Evolutionary conservation across 2,113 vertebrate species (phyloP).

Genomic region (Glaucidium brasilianum): DNA sequence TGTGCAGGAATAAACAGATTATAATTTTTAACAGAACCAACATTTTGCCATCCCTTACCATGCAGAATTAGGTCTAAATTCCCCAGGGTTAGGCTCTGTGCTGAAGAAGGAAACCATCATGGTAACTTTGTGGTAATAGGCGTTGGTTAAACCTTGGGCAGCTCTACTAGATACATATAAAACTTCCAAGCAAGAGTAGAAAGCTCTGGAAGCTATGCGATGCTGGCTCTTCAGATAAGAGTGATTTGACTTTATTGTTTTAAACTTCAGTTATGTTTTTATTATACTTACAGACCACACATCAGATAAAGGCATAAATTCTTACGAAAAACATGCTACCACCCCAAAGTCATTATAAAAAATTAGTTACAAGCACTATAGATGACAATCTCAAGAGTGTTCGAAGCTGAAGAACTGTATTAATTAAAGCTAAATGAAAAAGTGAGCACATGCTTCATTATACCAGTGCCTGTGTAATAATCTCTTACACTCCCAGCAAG

Average conservation of each 20-base stretch:
- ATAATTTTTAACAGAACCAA: neutral
- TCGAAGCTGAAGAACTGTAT: neutral
- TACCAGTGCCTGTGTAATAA: neutral
- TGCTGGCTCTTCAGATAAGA: neutral
- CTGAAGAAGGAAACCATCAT: neutral
- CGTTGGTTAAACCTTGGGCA: neutral
- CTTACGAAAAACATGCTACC: neutral
- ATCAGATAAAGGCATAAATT: neutral
- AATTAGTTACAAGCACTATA: neutral
- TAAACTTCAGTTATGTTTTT: neutral
- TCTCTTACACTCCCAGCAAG: neutral
- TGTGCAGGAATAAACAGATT: neutral
- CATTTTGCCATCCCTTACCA: neutral
- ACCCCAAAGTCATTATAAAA: neutral
- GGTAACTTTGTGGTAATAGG: neutral
- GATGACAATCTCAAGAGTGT: neutral
- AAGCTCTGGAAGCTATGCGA: neutral
- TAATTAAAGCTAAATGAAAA: neutral
- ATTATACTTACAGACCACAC: neutral
- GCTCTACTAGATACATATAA: neutral
- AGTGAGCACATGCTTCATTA: neutral
- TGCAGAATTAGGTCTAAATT: neutral
- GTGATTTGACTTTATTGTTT: neutral
- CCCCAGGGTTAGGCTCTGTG: neutral
- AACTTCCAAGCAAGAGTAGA: neutral